phyloP scores from a whole-genome alignment of 2,797 vertebrate genomes.

The Helarctos malayanus region DNA sequence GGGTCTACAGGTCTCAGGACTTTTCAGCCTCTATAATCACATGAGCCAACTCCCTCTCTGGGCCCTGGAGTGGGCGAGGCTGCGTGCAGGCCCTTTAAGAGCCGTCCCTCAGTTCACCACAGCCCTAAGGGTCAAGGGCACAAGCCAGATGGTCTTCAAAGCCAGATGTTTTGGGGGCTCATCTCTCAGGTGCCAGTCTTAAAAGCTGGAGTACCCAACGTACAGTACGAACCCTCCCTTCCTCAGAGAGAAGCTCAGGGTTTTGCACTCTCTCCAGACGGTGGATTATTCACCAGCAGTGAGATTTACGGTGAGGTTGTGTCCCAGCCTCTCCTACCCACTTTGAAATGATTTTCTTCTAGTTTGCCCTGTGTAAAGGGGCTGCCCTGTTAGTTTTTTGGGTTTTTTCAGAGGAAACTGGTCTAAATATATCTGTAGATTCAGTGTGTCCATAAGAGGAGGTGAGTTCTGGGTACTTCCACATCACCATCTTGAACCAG shows the following conservation, averaged over 20 bases:
- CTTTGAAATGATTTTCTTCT: not conserved
- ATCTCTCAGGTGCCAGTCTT: not conserved
- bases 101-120: not conserved
- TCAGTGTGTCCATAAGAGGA: not conserved
- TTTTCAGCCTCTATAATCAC: not conserved
- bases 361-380: not conserved
- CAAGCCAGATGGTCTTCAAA: not conserved
- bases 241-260: not conserved
- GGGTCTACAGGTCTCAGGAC: not conserved
- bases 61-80: not conserved
- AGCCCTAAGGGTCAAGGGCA: not conserved
- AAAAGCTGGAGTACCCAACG: not conserved
- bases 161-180: not conserved
- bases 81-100: not conserved
- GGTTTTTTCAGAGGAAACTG: not conserved
- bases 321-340: not conserved
- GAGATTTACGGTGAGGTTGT: not conserved
- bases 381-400: no score
- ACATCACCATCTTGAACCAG: not conserved
- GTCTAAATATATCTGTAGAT: not conserved
- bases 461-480: not conserved
- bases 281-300: not conserved
- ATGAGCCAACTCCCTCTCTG: not conserved
- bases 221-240: no score
- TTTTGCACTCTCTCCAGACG: not conserved